These are phyloP conservation scores for Mythimna pallens DNA, from an alignment of 2,888 invertebrate species.

Conservation along the genomic window DNA sequence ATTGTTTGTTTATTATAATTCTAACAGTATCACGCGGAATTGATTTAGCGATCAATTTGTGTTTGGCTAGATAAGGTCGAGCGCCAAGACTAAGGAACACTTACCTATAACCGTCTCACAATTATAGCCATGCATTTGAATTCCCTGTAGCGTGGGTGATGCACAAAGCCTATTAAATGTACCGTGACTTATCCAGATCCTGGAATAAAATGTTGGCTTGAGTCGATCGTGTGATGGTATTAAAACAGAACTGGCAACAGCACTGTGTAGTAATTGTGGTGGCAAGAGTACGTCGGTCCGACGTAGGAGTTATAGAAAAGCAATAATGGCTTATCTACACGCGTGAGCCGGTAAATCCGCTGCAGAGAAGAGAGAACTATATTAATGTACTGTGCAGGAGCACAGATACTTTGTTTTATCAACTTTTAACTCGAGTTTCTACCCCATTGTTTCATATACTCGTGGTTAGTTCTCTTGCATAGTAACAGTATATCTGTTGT, in stretches of 20 bases:
- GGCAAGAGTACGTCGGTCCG: background rate
- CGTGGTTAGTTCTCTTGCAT: background rate
- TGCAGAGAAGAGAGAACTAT: constrained; percentile 2
- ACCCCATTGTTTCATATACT: constrained; percentile 12
- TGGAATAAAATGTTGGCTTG: constrained; percentile 18
- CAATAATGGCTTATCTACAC: constrained; percentile 16
- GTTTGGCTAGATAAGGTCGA: constrained; percentile 38
- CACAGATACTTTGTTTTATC: constrained; percentile 4
- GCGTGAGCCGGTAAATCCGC: constrained; percentile 24
- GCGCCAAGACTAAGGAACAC: constrained; percentile 19
- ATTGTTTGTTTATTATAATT: constrained; percentile 43
- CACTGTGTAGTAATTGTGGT: background rate
- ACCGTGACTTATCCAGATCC: constrained; percentile 16
- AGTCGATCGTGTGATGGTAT: background rate
- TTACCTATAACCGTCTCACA: constrained; percentile 8
- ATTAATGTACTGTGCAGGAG: background rate
- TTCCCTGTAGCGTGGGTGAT: constrained; percentile 11
- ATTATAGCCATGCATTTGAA: constrained; percentile 21
- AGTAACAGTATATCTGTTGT: background rate
- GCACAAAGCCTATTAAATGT: constrained; percentile 25
- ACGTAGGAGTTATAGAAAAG: constrained; percentile 13
- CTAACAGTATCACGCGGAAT: constrained; percentile 40
- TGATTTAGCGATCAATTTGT: constrained; percentile 50
- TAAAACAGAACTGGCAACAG: constrained; percentile 6
- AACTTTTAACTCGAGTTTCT: constrained; percentile 1